A percentile compares a stretch with the other conserved stretches of the same genome.
Evolutionary conservation across 2,797 vertebrate species (phyloP).

Genomic region (Platalea minor): DNA sequence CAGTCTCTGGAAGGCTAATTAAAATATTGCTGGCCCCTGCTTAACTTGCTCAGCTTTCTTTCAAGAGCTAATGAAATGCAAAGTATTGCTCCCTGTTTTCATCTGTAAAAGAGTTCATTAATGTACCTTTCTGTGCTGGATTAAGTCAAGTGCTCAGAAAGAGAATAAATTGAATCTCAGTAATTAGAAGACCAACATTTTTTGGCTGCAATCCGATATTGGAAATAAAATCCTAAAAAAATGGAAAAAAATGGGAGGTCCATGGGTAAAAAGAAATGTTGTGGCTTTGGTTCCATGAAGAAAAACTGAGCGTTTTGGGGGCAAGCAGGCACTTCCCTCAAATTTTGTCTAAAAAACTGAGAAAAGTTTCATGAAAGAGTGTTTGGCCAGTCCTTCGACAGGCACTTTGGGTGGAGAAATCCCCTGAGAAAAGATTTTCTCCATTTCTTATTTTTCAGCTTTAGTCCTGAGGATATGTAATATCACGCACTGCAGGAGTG

Average conservation of each 20-base stretch:
- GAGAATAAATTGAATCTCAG: conserved; percentile 17
- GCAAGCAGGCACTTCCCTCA: not conserved
- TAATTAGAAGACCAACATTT: conserved; percentile 31
- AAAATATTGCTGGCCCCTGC: conserved; percentile 68
- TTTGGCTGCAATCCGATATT: not conserved
- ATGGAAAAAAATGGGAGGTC: not conserved
- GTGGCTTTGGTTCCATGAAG: not conserved
- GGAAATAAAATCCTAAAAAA: not conserved
- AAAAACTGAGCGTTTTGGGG: not conserved
- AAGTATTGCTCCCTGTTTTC: not conserved
- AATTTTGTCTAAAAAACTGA: not conserved
- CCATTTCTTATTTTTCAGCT: not conserved
- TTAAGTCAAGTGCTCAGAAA: conserved; percentile 49
- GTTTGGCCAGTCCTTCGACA: not conserved
- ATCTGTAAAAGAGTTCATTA: conserved; percentile 21
- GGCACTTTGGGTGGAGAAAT: not conserved
- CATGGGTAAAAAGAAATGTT: not conserved
- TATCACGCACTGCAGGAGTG: not conserved
- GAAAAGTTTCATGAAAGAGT: not conserved
- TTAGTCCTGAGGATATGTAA: not conserved
- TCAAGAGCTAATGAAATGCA: conserved; percentile 60
- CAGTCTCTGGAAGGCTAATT: conserved; percentile 70
- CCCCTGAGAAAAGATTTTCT: not conserved
- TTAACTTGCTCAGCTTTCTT: conserved; percentile 54
- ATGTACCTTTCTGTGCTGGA: not conserved